Conservation (phyloP, 2,113 vertebrate species). For the Heterotilapia buettikoferi region DNA sequence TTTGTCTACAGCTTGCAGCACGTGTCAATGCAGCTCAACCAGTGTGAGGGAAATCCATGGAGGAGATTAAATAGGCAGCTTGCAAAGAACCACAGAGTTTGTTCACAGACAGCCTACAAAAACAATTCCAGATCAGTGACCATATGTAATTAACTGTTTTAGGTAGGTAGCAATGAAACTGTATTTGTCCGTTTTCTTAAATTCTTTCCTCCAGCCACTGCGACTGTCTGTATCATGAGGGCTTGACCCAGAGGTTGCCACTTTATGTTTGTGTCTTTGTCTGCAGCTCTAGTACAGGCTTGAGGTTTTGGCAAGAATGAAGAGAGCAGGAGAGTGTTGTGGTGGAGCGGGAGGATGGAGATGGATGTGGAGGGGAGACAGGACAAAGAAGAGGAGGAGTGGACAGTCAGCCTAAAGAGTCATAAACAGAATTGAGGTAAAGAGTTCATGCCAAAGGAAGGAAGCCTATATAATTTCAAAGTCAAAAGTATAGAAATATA, state of each 20-base stretch:
- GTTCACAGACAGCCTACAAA: slow-evolving; percentile 66
- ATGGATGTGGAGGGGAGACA: slow-evolving; percentile 1
- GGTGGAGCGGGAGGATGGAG: not conserved
- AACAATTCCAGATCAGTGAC: slow-evolving; percentile 65
- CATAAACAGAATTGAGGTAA: slow-evolving; percentile 47
- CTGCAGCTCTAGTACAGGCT: slow-evolving; percentile 40
- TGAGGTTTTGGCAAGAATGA: slow-evolving; percentile 48
- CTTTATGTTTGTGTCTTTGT: slow-evolving; percentile 55
- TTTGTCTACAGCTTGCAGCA: slow-evolving; percentile 12
- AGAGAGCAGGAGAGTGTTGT: slow-evolving; percentile 21
- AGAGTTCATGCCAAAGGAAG: slow-evolving; percentile 41
- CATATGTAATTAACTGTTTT: slow-evolving; percentile 73
- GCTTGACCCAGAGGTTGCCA: slow-evolving; percentile 50
- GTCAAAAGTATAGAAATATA: slow-evolving; percentile 25
- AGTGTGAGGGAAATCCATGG: slow-evolving; percentile 50
- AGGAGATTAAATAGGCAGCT: slow-evolving; percentile 71
- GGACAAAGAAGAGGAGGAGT: slow-evolving; percentile 18
- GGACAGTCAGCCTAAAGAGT: not conserved
- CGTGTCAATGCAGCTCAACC: slow-evolving; percentile 36
- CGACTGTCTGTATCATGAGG: slow-evolving; percentile 41
- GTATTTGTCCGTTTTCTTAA: slow-evolving; percentile 60
- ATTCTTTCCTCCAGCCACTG: slow-evolving; percentile 50
- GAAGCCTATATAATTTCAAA: slow-evolving; percentile 26
- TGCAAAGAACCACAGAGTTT: slow-evolving; percentile 69
- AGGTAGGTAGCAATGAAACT: slow-evolving; percentile 72